These are phyloP conservation scores for Oreortyx pictus DNA, from an alignment of 2,797 vertebrate genomes.

Conservation along the genomic window DNA sequence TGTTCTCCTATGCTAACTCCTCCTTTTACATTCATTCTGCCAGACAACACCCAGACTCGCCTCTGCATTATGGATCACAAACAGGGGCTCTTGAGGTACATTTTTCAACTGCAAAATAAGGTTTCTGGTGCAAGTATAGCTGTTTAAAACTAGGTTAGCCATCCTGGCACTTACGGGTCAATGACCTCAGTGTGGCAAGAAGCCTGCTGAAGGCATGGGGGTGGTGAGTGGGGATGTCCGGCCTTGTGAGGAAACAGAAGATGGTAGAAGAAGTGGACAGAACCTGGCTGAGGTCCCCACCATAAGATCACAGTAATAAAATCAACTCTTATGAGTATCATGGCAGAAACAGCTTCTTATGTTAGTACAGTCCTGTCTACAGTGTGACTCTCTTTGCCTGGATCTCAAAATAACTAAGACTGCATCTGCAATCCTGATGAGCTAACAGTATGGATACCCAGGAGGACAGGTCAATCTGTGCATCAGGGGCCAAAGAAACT, in stretches of 20 bases:
- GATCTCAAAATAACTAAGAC: not conserved
- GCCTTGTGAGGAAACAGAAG: not conserved
- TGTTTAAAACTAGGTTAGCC: not conserved
- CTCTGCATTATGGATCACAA: rapidly evolving
- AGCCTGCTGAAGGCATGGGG: not conserved
- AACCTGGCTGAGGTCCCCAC: not conserved
- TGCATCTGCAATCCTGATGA: not conserved
- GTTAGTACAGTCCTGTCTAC: not conserved
- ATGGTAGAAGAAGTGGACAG: not conserved
- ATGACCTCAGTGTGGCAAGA: not conserved
- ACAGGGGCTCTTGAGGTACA: not conserved
- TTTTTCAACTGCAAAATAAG: not conserved
- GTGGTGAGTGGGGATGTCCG: not conserved
- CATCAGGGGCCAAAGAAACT: not conserved
- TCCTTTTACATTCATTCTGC: not conserved
- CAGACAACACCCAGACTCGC: rapidly evolving
- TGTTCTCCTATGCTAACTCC: not conserved
- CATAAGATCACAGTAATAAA: not conserved
- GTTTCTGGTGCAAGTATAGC: not conserved
- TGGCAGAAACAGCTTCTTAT: not conserved
- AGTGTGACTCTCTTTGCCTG: rapidly evolving
- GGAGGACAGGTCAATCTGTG: not conserved
- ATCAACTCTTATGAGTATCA: not conserved
- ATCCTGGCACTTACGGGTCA: rapidly evolving
- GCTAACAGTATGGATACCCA: not conserved